Percentiles rank a stretch among this genome's conserved stretches.
Evolutionary conservation across 2,113 vertebrate genomes (phyloP).

Genomic region (Psilopsiagon aurifrons): DNA sequence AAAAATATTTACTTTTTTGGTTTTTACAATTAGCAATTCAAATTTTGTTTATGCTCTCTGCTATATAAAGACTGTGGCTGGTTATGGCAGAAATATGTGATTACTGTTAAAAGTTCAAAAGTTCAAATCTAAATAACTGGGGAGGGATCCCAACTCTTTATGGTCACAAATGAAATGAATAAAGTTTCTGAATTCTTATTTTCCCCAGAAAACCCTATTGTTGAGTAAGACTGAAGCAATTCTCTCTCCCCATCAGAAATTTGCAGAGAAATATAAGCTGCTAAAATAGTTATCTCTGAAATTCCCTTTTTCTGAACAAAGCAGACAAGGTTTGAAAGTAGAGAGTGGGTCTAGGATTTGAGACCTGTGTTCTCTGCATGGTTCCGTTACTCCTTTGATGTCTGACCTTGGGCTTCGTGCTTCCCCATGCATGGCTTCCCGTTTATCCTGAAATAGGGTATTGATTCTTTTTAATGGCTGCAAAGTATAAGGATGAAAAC

Average conservation of each 20-base stretch:
- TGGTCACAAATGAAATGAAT: slow-evolving; percentile 7
- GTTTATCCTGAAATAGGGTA: not conserved
- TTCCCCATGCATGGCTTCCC: not conserved
- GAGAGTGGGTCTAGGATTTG: not conserved
- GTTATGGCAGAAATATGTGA: slow-evolving; percentile 40
- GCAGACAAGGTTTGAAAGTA: not conserved
- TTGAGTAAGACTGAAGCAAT: not conserved
- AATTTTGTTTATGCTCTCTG: slow-evolving; percentile 34
- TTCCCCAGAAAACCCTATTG: not conserved
- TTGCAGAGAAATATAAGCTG: not conserved
- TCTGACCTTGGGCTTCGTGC: not conserved
- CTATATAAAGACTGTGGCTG: slow-evolving; percentile 15
- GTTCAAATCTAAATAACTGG: slow-evolving; percentile 49
- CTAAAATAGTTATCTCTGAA: not conserved
- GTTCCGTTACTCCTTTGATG: not conserved
- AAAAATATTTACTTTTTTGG: not conserved
- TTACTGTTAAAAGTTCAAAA: slow-evolving; percentile 58
- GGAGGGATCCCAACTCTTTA: slow-evolving; percentile 8
- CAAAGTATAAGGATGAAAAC: not conserved
- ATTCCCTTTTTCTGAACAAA: not conserved
- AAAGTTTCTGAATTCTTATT: slow-evolving; percentile 4
- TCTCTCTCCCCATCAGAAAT: not conserved
- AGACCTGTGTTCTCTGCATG: not conserved
- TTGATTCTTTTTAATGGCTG: not conserved
- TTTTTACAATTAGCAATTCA: slow-evolving; percentile 49